phyloP scores from a whole-genome alignment of 2,797 vertebrate species.

The Rhincodon typus region DNA sequence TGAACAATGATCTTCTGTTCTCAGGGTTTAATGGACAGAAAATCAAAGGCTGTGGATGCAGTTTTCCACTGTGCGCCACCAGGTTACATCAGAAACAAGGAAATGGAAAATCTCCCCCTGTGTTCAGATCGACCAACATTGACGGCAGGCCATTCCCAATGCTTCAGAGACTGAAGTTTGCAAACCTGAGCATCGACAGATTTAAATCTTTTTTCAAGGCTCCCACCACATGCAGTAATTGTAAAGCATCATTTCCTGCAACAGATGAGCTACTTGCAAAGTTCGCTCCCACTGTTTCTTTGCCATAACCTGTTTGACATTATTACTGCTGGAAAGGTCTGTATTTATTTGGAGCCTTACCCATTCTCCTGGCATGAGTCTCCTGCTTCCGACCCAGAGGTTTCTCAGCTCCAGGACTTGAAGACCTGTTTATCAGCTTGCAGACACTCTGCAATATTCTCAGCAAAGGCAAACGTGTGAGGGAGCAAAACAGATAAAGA shows the following conservation, averaged over 20 bases:
- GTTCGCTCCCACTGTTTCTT: neutral
- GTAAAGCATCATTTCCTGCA: neutral
- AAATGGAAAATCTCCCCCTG: neutral
- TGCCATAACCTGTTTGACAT: neutral
- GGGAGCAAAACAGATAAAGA: too few species aligned
- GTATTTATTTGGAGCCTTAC: neutral
- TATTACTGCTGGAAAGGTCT: neutral
- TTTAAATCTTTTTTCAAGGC: neutral
- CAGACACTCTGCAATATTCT: too few species aligned
- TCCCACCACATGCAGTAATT: neutral
- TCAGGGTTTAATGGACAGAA: neutral
- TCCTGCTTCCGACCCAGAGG: neutral
- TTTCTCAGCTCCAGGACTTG: neutral
- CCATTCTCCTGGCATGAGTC: neutral
- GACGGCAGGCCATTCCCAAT: neutral
- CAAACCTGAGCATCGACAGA: neutral
- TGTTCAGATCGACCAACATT: neutral
- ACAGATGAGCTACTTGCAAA: neutral
- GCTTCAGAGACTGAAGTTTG: neutral
- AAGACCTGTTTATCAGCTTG: too few species aligned
- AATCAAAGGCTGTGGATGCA: neutral
- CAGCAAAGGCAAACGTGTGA: too few species aligned
- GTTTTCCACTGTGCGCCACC: neutral
- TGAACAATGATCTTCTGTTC: constrained; percentile 15
- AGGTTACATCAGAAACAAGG: neutral